phyloP scores from a whole-genome alignment of 2,113 vertebrate species.

The Tretioscincus oriximinensis region DNA sequence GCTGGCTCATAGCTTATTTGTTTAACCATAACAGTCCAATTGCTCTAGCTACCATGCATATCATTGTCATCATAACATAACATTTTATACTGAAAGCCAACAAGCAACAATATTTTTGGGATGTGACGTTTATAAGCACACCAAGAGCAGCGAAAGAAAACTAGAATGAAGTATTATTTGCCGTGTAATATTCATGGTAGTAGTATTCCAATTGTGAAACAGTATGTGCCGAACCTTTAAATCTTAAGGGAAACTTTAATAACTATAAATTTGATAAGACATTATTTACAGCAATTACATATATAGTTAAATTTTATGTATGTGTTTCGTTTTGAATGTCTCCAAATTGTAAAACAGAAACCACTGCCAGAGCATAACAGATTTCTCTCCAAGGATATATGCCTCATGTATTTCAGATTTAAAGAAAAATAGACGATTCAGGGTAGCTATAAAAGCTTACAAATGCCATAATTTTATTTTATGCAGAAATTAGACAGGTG shows the following conservation, averaged over 20 bases:
- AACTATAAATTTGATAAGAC: slow-evolving; percentile 65
- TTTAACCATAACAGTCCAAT: background rate
- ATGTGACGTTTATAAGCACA: slow-evolving; percentile 43
- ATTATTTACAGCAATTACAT: slow-evolving; percentile 69
- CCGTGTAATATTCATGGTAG: slow-evolving; percentile 31
- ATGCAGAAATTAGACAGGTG: slow-evolving; percentile 54
- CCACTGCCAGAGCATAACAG: slow-evolving; percentile 59
- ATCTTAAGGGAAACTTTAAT: slow-evolving; percentile 67
- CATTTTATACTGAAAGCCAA: slow-evolving; percentile 53
- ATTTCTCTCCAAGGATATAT: slow-evolving; percentile 64
- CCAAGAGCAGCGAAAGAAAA: slow-evolving; percentile 49
- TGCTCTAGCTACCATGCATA: slow-evolving; percentile 38
- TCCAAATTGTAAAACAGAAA: slow-evolving; percentile 57
- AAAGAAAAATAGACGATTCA: slow-evolving; percentile 64
- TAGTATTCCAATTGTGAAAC: slow-evolving; percentile 30
- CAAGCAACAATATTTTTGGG: slow-evolving; percentile 42
- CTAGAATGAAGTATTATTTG: slow-evolving; percentile 50
- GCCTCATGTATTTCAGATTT: slow-evolving; percentile 59
- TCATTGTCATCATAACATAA: slow-evolving; percentile 39
- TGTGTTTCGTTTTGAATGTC: slow-evolving; percentile 52
- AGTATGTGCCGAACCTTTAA: slow-evolving; percentile 53
- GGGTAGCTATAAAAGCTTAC: slow-evolving; percentile 56
- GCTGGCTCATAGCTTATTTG: background rate
- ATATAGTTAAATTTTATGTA: slow-evolving; percentile 64
- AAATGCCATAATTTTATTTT: slow-evolving; percentile 55